These are phyloP conservation scores for Scrobipalpa atriplicella DNA, from an alignment of 2,888 invertebrate species.

Conservation along the genomic window DNA sequence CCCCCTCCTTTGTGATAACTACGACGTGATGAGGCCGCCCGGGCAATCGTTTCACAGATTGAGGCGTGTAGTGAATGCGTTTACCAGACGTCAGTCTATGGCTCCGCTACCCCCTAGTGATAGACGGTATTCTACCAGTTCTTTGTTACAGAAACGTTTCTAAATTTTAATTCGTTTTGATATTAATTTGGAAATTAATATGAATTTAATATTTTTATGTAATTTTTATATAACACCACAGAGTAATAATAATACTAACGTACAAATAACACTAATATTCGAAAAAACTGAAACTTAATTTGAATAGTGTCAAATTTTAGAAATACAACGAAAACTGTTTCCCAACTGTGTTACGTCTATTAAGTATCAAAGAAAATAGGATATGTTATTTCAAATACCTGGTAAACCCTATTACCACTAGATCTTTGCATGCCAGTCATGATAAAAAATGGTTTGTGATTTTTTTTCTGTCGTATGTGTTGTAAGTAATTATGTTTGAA, in stretches of 20 bases:
- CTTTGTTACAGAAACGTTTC: conserved; percentile 20
- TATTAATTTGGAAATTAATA: neutral
- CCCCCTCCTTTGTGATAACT: conserved; percentile 62
- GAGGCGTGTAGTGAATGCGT: conserved; percentile 11
- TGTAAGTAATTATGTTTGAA: no score
- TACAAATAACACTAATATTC: no score
- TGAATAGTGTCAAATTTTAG: no score
- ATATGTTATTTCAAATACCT: no score
- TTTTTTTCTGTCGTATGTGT: neutral
- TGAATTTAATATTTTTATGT: neutral
- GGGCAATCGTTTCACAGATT: conserved; percentile 61
- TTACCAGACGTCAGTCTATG: conserved; percentile 16
- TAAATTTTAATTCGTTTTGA: neutral
- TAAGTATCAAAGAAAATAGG: no score
- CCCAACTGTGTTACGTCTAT: no score
- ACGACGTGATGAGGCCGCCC: conserved; percentile 64
- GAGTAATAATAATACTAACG: no score
- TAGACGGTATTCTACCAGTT: conserved; percentile 21
- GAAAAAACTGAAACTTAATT: no score
- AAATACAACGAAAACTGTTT: no score
- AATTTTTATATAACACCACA: neutral
- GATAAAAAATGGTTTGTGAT: neutral
- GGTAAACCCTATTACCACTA: no score
- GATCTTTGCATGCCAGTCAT: no score
- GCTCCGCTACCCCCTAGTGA: conserved; percentile 16